Evolutionary conservation across 2,113 vertebrate genomes (phyloP).

Genomic region (Coregonus clupeaformis): DNA sequence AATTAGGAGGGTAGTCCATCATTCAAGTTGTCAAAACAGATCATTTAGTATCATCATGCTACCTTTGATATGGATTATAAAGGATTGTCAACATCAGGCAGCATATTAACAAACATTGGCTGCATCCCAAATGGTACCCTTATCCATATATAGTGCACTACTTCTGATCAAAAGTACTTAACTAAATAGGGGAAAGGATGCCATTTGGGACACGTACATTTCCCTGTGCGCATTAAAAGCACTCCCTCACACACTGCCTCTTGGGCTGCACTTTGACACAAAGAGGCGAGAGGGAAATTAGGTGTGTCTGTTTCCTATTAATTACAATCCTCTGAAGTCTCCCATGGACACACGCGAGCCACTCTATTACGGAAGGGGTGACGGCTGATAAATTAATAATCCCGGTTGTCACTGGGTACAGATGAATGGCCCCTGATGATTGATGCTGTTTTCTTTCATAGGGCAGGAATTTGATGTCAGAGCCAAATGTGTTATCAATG

Average conservation of each 20-base stretch:
- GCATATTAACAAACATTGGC: slow-evolving; percentile 73
- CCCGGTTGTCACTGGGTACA: slow-evolving; percentile 74
- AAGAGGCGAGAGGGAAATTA: slow-evolving; percentile 78
- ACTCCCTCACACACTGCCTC: slow-evolving; percentile 67
- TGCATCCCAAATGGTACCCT: too few species aligned
- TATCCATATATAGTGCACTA: too few species aligned
- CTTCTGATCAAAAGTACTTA: too few species aligned
- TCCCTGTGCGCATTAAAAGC: slow-evolving; percentile 63
- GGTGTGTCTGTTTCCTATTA: slow-evolving; percentile 83
- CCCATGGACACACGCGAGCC: slow-evolving; percentile 70
- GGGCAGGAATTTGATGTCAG: slow-evolving; percentile 96
- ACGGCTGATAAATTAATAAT: slow-evolving; percentile 84
- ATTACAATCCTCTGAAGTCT: slow-evolving; percentile 81
- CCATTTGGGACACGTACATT: neutral
- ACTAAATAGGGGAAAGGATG: too few species aligned
- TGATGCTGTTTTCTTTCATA: slow-evolving; percentile 91
- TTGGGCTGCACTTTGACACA: slow-evolving; percentile 72
- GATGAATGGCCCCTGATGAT: slow-evolving; percentile 81
- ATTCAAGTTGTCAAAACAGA: slow-evolving; percentile 65
- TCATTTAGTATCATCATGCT: slow-evolving; percentile 57
- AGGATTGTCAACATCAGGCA: slow-evolving; percentile 61
- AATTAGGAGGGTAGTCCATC: slow-evolving; percentile 46
- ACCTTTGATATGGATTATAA: slow-evolving; percentile 68
- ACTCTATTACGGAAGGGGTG: slow-evolving; percentile 75
- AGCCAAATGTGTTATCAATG: slow-evolving; percentile 99